Evolutionary conservation across 2,113 vertebrate genomes (phyloP), one percentile per base, ranked within the genome.

Genomic region (Malurus elegans): DNA sequence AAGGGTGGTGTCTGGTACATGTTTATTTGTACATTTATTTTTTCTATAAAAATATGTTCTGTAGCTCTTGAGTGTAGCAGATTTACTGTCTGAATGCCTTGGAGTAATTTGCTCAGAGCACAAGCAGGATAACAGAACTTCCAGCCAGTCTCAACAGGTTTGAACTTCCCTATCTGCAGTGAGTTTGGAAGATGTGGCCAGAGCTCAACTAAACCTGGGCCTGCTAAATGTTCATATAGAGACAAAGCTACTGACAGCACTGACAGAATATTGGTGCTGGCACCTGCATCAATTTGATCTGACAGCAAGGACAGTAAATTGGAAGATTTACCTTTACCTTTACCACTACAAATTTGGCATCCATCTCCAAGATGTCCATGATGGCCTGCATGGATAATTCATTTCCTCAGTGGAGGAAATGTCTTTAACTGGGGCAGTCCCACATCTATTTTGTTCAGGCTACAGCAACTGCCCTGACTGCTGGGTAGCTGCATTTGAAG

Each of bases 391-490:
- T 14, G 31, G 2, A 26, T 70, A 40, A 8, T 38, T 13, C 1
- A 11, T 42, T 36, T 20, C 9, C 48, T 45, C 16, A 18, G 18
- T 4, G 18, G 25, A 44, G 16, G 47, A n/a, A 15, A n/a, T 29
- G 21, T 42, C 34, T 70, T 56, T 26, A n/a, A 12, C 34, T 47
- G 18, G n/a, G 32, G 11, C n/a, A 34, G 47, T 38, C 57, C 61
- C 0, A 2, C 9, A 8, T n/a, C 19, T 40, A 0, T 38, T 53
- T 75, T 3, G 5, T n/a, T 53, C 4, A 6, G 36, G 28, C 28
- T 32, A 18, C 23, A 45, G 13, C 32, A 40, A 16, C 18, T 56
- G 32, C 19, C 12, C 45, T 34, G 34, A 44, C 71, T 66, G 3
- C 66, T 34, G n/a, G 6, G 25, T 16, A 16, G 57, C 66, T 57